Percentiles rank a stretch among this genome's conserved stretches.
These are phyloP conservation scores for Lepisosteus osseus DNA, from an alignment of 2,113 vertebrate genomes.

Conservation along the genomic window DNA sequence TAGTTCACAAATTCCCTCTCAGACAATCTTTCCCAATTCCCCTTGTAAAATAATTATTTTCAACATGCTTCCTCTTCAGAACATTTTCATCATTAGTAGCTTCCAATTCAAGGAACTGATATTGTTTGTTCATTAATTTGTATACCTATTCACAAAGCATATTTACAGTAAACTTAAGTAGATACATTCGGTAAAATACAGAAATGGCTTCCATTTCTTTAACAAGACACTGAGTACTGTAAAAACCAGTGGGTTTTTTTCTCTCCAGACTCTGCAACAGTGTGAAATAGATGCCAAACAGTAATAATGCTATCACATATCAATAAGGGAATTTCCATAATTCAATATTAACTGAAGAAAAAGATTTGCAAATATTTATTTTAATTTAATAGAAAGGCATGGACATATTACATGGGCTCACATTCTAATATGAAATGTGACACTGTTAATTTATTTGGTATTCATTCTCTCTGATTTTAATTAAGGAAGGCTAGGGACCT, in stretches of 20 bases:
- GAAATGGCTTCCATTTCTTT: neutral
- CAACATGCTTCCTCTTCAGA: slow-evolving; percentile 31
- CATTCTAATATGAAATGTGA: too few species aligned
- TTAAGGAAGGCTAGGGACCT: too few species aligned
- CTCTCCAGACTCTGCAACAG: too few species aligned
- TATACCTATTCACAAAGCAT: slow-evolving; percentile 30
- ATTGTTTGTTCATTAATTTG: slow-evolving; percentile 29
- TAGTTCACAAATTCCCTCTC: slow-evolving; percentile 46
- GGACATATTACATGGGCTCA: too few species aligned
- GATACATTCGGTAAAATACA: neutral
- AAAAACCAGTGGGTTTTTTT: neutral
- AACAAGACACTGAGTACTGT: neutral
- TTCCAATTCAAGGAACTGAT: slow-evolving; percentile 16
- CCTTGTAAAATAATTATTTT: slow-evolving; percentile 38
- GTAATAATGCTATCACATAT: too few species aligned
- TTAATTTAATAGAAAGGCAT: too few species aligned
- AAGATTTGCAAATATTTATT: too few species aligned
- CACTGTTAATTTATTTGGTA: too few species aligned
- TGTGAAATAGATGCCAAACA: too few species aligned
- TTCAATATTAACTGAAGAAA: too few species aligned
- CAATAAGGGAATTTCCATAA: too few species aligned
- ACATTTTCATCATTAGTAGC: slow-evolving; percentile 43
- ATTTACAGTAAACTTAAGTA: neutral
- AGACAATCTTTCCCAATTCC: slow-evolving; percentile 47
- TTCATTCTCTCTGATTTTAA: too few species aligned